Conservation (phyloP, 2,888 invertebrate species). For the Gerris lacustris region DNA sequence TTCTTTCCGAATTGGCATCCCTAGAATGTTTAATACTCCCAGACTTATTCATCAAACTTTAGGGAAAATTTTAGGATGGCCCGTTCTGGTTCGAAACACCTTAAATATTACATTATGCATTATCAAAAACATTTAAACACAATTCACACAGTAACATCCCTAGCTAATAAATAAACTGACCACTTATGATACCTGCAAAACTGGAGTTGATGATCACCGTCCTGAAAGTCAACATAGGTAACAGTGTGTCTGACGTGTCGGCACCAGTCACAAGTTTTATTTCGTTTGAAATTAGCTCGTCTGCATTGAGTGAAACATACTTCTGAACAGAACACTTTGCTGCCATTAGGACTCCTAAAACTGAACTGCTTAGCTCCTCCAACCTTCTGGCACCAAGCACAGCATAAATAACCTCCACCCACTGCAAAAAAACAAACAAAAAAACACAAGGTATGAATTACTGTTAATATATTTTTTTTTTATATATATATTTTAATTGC, state of each 20-base stretch:
- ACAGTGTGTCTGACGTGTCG: constrained; percentile 79
- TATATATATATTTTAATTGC: too few relatives aligned
- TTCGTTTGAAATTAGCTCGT: constrained; percentile 78
- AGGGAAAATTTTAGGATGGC: too few relatives aligned
- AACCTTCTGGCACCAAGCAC: constrained; percentile 62
- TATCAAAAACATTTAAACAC: too few relatives aligned
- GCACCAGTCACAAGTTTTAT: constrained; percentile 89
- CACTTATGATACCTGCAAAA: constrained; percentile 44
- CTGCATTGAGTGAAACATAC: constrained; percentile 81
- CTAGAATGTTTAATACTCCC: too few relatives aligned
- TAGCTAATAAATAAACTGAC: too few relatives aligned
- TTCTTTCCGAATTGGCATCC: too few relatives aligned
- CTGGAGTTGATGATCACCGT: constrained; percentile 79
- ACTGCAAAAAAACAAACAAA: constrained; percentile 13
- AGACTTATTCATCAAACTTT: too few relatives aligned
- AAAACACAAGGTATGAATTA: neutral
- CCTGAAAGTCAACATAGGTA: constrained; percentile 83
- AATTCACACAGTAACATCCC: too few relatives aligned
- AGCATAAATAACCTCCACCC: constrained; percentile 35
- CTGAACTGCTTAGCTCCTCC: constrained; percentile 30
- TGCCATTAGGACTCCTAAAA: constrained; percentile 37
- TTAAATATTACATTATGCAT: too few relatives aligned
- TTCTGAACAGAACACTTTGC: constrained; percentile 63
- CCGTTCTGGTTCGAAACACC: too few relatives aligned
- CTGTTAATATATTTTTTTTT: too few relatives aligned